Base-by-base conservation (phyloP, 2,888 invertebrate genomes). In the Limnephilus auricula region DNA sequence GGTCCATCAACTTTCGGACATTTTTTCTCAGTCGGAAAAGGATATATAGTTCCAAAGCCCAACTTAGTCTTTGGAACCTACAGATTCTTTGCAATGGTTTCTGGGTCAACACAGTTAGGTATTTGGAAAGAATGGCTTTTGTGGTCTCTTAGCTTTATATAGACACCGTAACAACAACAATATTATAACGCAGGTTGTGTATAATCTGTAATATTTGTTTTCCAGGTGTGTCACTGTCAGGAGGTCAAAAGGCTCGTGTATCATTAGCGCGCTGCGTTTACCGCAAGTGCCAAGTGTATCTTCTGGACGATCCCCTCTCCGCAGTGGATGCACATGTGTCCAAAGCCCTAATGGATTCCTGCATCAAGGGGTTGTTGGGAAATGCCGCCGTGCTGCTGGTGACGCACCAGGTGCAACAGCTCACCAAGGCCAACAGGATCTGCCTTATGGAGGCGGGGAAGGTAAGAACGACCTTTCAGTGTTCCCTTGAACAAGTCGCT, bases 271-370 rank as follows among this genome's bases (percentile, higher is more conserved):
- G 97, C 18, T 96, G 97, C 84, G 95, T 97, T 5, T 97, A 97
- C 93, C 96, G 96, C 92, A 95, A 96, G 50, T 96, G 97, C 0
- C 97, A 97, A 92, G 95, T 97, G 0, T 97, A 97, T 92, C 94
- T 97, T 0, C 94, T 97, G 82, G 97, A 97, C 93, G 97, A 97
- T 93, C 96, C 96, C 2, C 94, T 96, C 5, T 95, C 95, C 9
- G 97, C 97, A 25, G 97, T 97, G 0, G 97, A 97, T 94, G 95
- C 97, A 4, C 96, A 96, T 94, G 97, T 97, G 2, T 96, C 97
- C 0, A 95, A 96, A 91, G 96, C 96, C 84, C 95, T 97, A 5
- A 78, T 90, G 13, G 90, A 87, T 5, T 79, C 89, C 25, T 92
- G 92, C 37, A 95, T 97, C 50, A 95, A 95, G 0, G 96, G 96